Evolutionary conservation across 30 jellyfish, hydroid and myxozoan species (phyloP).

Genomic region (Sanderia malayensis): DNA sequence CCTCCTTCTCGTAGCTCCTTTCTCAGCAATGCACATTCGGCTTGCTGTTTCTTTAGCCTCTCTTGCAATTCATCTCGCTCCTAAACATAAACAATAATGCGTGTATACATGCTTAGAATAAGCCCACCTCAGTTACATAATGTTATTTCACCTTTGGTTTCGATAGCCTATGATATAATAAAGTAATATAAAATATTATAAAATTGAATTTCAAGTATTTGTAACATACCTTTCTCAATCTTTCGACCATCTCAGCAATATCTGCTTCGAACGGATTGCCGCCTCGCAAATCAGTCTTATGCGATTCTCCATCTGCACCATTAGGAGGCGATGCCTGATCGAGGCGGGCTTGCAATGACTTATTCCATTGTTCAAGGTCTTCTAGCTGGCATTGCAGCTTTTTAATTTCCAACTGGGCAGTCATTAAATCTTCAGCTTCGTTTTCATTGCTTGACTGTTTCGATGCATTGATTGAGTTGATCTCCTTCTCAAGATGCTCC

Average conservation of each 20-base stretch:
- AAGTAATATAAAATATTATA: too few species aligned
- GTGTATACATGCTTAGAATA: too few species aligned
- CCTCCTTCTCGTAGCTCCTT: conserved; percentile 36
- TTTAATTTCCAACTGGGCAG: conserved; percentile 5
- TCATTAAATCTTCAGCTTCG: not conserved
- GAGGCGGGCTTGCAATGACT: conserved; percentile 51
- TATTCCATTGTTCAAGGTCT: conserved; percentile 65
- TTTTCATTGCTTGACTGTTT: not conserved
- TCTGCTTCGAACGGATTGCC: not conserved
- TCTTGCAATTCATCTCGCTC: conserved; percentile 13
- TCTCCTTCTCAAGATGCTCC: conserved; percentile 51
- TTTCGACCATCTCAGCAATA: not conserved
- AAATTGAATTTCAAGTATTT: too few species aligned
- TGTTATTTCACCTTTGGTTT: too few species aligned
- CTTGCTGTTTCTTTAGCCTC: not conserved
- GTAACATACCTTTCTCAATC: not conserved
- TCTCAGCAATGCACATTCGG: not conserved
- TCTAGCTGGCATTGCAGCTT: conserved; percentile 30
- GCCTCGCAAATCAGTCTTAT: not conserved
- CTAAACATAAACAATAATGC: too few species aligned
- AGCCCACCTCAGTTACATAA: too few species aligned
- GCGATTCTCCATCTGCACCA: conserved; percentile 45
- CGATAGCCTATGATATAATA: too few species aligned
- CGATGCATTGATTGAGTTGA: conserved; percentile 14
- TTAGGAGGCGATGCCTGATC: conserved; percentile 50